Evolutionary conservation across 2,113 vertebrate species (phyloP).

Genomic region (Gyps fulvus): DNA sequence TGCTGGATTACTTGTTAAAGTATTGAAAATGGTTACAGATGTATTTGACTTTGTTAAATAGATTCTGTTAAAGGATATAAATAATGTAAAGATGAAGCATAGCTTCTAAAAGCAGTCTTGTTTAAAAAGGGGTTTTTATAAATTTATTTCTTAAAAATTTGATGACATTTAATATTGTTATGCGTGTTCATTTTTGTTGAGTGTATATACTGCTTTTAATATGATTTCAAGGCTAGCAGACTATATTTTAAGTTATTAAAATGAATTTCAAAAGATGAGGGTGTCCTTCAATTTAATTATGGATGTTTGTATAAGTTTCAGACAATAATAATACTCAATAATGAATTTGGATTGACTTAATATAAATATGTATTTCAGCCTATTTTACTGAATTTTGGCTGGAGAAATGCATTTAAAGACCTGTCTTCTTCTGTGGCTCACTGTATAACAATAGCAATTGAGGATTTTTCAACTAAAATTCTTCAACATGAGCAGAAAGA

Average conservation of each 20-base stretch:
- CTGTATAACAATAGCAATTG: constrained; percentile 81
- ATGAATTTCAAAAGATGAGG: not conserved
- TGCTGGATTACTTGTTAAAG: constrained; percentile 33
- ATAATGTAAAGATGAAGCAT: not conserved
- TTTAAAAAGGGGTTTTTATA: constrained; percentile 25
- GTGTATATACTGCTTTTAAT: constrained; percentile 25
- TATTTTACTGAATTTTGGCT: constrained; percentile 81
- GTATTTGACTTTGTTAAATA: constrained; percentile 44
- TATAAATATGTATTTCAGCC: constrained; percentile 72
- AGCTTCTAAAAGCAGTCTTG: constrained; percentile 14
- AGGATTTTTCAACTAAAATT: constrained; percentile 81
- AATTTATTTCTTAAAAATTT: constrained; percentile 47
- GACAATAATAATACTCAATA: not conserved
- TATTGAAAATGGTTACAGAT: constrained; percentile 32
- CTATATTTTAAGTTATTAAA: constrained; percentile 1
- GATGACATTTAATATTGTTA: not conserved
- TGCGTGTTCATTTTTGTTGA: constrained; percentile 23
- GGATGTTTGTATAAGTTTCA: not conserved
- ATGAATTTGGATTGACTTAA: not conserved
- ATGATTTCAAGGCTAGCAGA: not conserved
- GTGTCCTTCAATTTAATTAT: not conserved
- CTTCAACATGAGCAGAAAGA: constrained; percentile 83
- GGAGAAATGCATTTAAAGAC: constrained; percentile 86
- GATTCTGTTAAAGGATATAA: constrained; percentile 8
- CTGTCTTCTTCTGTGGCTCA: constrained; percentile 83